Evolutionary conservation across 2,888 invertebrate genomes (phyloP), one percentile per base, ranked within the genome.

Genomic region (Alentia gelatinosa): DNA sequence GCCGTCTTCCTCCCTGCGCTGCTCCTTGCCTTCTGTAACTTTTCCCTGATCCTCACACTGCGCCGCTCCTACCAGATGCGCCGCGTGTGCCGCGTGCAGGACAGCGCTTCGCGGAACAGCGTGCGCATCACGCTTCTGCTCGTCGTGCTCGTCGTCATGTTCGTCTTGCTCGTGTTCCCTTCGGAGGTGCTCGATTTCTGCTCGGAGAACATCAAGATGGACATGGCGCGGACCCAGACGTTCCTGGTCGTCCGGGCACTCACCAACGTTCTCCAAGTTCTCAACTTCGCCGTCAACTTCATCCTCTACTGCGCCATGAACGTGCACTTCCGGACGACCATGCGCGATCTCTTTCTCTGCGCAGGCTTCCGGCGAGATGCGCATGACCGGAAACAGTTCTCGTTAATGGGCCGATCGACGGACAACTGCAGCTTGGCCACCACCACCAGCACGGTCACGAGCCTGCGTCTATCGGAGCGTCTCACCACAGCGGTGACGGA

Each of bases 281-380:
- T 90, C 12, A 91, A 91, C 90, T 91, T 91, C 35, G 91, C 91
- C 35, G n/a, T 68, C 19, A 91, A 90, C 50, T 91, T 91, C 40
- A 23, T 90, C 63, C 74, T 91, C 26, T 91, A 91, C 75, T 91
- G 91, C 50, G 42, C 39, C 1, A 47, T 91, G 47, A 91, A 91
- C 35, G 47, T 39, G 9, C 90, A 90, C 88, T 91, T 91, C 56
- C 91, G 91, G 68, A 30, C 39, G 0, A 37, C 90, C 39, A 74
- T 90, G 68, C 30, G 83, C 15, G 91, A 91, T 30, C 56, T 89
- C 5, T n/a, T 86, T 30, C 35, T 86, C 42, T 86, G 86, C 30
- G 26, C n/a, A 15, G 12, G 30, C 4, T 30, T 42, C 26, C n/a
- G 86, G 47, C 86, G 86, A 15, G 4, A 35, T 9, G 23, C 83